Conservation (phyloP, 1,140 invertebrate genomes). For the Dinothrombium tinctorium region DNA sequence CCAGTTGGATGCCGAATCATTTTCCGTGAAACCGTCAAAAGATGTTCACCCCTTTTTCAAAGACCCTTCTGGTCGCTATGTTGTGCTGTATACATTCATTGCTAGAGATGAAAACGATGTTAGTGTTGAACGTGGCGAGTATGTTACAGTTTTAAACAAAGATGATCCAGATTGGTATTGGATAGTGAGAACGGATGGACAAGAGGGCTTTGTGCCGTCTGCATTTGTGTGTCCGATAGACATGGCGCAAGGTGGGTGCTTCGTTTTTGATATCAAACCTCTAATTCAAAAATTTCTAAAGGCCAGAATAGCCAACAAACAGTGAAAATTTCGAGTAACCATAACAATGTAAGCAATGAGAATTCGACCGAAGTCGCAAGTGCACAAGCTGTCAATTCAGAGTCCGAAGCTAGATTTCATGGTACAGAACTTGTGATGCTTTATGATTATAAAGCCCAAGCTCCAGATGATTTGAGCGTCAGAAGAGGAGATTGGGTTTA, state of each 20-base stretch:
- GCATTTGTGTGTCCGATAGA: slow-evolving; percentile 78
- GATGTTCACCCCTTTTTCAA: slow-evolving; percentile 67
- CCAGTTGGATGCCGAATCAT: slow-evolving; percentile 1
- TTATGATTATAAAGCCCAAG: slow-evolving; percentile 81
- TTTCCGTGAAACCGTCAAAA: slow-evolving; percentile 17
- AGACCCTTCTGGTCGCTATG: slow-evolving; percentile 71
- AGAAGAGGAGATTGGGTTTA: slow-evolving; percentile 78
- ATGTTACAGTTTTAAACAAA: slow-evolving; percentile 74
- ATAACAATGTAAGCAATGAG: not conserved
- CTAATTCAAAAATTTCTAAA: not conserved
- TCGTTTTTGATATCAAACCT: not conserved
- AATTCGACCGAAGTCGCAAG: slow-evolving; percentile 5
- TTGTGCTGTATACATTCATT: slow-evolving; percentile 76
- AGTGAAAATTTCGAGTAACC: not conserved
- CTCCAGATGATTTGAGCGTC: slow-evolving; percentile 67
- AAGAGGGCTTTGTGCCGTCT: slow-evolving; percentile 83
- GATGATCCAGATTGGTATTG: slow-evolving; percentile 90
- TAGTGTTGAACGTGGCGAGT: slow-evolving; percentile 71
- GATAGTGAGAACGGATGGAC: slow-evolving; percentile 68
- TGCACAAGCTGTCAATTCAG: slow-evolving; percentile 7
- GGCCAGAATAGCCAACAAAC: too few relatives aligned
- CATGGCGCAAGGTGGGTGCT: slow-evolving; percentile 28
- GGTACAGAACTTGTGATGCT: slow-evolving; percentile 59
- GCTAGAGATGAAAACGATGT: slow-evolving; percentile 82
- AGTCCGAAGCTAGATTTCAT: slow-evolving; percentile 31